Percentiles rank a stretch among this genome's conserved stretches.
phyloP scores from a whole-genome alignment of 2,113 vertebrate species.

The Prochilodus magdalenae region DNA sequence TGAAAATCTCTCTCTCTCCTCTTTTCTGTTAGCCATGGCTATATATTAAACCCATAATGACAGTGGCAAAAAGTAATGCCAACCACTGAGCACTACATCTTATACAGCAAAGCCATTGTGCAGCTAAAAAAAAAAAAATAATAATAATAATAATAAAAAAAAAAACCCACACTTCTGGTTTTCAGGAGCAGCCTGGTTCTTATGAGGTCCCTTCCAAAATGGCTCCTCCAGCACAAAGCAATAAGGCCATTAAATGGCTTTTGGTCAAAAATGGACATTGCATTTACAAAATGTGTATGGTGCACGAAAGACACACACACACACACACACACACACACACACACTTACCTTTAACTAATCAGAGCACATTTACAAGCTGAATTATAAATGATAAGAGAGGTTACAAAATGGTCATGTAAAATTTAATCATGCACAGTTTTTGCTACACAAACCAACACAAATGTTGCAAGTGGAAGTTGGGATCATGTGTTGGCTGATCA shows the following conservation, averaged over 20 bases:
- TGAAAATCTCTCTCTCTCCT: not conserved
- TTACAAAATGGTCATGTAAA: no score
- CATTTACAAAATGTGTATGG: slow-evolving; percentile 8
- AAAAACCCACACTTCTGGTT: not conserved
- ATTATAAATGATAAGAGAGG: no score
- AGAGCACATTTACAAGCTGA: no score
- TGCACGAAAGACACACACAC: no score
- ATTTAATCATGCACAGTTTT: no score
- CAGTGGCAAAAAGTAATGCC: slow-evolving; percentile 36
- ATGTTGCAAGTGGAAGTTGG: no score
- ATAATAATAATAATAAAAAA: no score
- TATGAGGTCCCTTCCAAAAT: slow-evolving; percentile 1
- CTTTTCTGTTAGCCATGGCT: slow-evolving; percentile 13
- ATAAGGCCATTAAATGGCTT: slow-evolving; percentile 31
- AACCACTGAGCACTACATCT: slow-evolving; percentile 18
- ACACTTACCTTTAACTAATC: no score
- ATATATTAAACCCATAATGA: slow-evolving; percentile 35
- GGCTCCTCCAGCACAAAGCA: slow-evolving; percentile 26
- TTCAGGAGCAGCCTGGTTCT: not conserved
- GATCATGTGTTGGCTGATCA: no score
- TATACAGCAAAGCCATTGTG: not conserved
- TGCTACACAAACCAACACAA: no score
- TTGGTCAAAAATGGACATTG: not conserved
- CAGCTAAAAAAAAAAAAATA: not conserved
- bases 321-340: no score